A percentile compares a stretch with the other conserved stretches of the same genome.
Conservation (phyloP, 2,113 vertebrate genomes). For the Gopherus flavomarginatus region DNA sequence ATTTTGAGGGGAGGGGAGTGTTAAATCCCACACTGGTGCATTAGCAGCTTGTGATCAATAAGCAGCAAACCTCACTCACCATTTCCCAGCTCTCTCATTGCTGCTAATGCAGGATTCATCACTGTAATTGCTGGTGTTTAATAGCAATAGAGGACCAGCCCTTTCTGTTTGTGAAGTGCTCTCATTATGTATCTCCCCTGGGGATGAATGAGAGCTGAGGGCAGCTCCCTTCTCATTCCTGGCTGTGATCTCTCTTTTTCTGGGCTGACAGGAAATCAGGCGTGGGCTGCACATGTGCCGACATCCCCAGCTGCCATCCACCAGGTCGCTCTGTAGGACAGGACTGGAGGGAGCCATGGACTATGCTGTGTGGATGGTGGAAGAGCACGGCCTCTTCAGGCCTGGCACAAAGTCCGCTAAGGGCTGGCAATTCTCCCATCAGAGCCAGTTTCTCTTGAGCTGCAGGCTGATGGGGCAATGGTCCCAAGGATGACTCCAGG, state of each 20-base stretch:
- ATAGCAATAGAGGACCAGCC: background rate
- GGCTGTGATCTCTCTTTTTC: background rate
- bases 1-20: background rate
- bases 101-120: background rate
- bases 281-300: background rate
- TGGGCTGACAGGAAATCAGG: background rate
- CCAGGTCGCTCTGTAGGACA: too few species aligned
- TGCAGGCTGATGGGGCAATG: background rate
- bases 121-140: background rate
- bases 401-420: too few species aligned
- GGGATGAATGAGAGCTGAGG: background rate
- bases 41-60: background rate
- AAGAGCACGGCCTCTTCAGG: background rate
- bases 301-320: background rate
- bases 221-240: background rate
- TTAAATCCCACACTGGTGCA: background rate
- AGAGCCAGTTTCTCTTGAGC: background rate
- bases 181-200: background rate
- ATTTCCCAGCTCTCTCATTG: rapidly evolving
- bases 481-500: too few species aligned
- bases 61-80: background rate
- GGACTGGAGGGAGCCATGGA: background rate
- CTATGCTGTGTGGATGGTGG: background rate
- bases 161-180: background rate
- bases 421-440: too few species aligned